phyloP scores from a whole-genome alignment of 2,113 vertebrate species.

The Irena cyanogastra region DNA sequence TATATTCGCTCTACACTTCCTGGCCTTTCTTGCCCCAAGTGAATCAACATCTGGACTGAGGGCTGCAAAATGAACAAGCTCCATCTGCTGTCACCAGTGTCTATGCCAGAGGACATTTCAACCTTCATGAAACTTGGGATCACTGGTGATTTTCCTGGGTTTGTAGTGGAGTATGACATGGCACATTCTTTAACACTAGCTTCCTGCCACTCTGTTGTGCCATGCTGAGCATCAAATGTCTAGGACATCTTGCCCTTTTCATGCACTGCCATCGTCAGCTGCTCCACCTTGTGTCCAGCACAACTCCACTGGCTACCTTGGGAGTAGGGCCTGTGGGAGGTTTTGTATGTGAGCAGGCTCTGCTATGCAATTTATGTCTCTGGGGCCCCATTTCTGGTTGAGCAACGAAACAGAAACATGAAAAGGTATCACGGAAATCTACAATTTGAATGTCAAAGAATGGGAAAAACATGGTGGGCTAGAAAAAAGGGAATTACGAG shows the following conservation, averaged over 20 bases:
- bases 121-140: not conserved
- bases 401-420: not conserved
- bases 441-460: not conserved
- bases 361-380: not conserved
- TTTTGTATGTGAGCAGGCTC: not conserved
- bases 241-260: not conserved
- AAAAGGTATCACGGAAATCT: not conserved
- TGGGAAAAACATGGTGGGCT: not conserved
- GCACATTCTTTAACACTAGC: not conserved
- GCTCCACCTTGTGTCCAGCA: not conserved
- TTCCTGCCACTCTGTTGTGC: not conserved
- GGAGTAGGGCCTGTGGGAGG: not conserved
- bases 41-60: not conserved
- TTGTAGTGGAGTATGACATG: not conserved
- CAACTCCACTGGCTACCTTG: not conserved
- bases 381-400: not conserved
- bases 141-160: not conserved
- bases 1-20: not conserved
- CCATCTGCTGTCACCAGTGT: not conserved
- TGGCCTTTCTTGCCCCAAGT: not conserved
- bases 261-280: not conserved
- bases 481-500: not conserved
- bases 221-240: not conserved
- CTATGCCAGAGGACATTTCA: not conserved
- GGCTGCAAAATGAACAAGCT: not conserved